Evolutionary conservation across 2,888 invertebrate genomes (phyloP).

Genomic region (Callosobruchus maculatus): DNA sequence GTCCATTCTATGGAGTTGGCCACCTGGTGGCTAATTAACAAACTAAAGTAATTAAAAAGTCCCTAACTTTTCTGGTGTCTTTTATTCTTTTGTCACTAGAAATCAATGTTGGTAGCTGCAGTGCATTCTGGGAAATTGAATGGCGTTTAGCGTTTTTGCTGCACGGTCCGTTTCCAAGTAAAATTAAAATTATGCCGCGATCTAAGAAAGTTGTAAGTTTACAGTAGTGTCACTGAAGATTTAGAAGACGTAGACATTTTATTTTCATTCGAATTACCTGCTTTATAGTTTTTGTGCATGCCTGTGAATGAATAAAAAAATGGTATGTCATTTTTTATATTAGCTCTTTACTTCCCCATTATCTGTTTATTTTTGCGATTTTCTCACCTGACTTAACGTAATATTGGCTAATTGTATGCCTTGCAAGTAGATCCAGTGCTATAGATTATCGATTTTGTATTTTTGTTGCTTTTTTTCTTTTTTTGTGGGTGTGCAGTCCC

Average conservation of each 20-base stretch:
- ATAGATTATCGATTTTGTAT: conserved; percentile 20
- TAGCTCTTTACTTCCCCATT: conserved; percentile 29
- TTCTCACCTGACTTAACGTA: conserved; percentile 26
- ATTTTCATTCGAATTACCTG: conserved; percentile 20
- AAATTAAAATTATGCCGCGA: conserved; percentile 46
- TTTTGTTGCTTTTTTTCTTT: conserved; percentile 29
- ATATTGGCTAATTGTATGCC: conserved; percentile 14
- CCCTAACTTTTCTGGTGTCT: conserved; percentile 46
- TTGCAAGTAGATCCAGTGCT: conserved; percentile 3
- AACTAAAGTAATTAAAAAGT: conserved; percentile 38
- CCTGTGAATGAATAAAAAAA: conserved; percentile 38
- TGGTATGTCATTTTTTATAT: conserved; percentile 46
- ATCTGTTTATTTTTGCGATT: conserved; percentile 39
- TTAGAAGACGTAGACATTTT: conserved; percentile 22
- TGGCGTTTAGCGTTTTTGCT: conserved; percentile 41
- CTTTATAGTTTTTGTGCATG: conserved; percentile 36
- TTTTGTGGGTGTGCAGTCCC: conserved; percentile 27
- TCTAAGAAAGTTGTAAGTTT: conserved; percentile 47
- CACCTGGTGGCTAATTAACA: conserved; percentile 9
- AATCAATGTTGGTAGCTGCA: conserved; percentile 50
- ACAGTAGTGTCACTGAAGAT: conserved; percentile 22
- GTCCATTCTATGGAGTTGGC: conserved; percentile 4
- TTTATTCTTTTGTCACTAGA: conserved; percentile 47
- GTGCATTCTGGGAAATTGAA: conserved; percentile 42
- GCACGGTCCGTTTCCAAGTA: conserved; percentile 19